Evolutionary conservation across 2,888 invertebrate species (phyloP), one percentile per base, ranked within the genome.

Genomic region (Phortica okadai): DNA sequence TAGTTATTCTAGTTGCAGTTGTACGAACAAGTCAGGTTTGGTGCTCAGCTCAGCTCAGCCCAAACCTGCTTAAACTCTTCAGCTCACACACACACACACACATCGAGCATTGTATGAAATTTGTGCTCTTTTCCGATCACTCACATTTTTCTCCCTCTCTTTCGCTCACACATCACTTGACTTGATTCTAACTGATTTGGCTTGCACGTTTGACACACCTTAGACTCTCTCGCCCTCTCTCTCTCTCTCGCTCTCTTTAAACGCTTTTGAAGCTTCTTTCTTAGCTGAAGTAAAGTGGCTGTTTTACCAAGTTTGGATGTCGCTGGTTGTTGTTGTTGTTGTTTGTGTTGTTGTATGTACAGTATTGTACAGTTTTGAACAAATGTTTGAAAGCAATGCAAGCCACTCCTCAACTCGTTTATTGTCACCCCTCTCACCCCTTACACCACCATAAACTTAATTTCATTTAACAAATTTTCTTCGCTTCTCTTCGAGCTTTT

Each of bases 21-120:
- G 16, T 21, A 25, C 59, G 16, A 33, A 33, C 2, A 33, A 33
- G 33, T 33, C 33, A 33, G 33, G 33, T 33, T 33, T 33, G 33
- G 0, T 33, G 33, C 33, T 33, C 33, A 33, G 21, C 45, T 45
- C 45, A 45, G 45, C 6, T 50, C 50, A 50, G 50, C 50, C 10
- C 14, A 8, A 11, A 50, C 50, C 14, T 50, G 14, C 8, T 50
- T 50, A 50, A 50, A 6, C 50, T 8, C 33, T 33, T 33, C 50
- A 14, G 45, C 45, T 1, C 45, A 8, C 45, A 6, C 45, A 45
- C 10, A 45, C 79, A 81, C 82, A 81, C 79, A 81, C 50, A 66
- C 56, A 45, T 50, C 73, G 59, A 62, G n/a, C 81, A 8, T 14
- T 14, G 62, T 64, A 21, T 8, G 25, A 44, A 72, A 54, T 56